Evolutionary conservation across 2,113 vertebrate species (phyloP).

Genomic region (Hippocampus barbouri): DNA sequence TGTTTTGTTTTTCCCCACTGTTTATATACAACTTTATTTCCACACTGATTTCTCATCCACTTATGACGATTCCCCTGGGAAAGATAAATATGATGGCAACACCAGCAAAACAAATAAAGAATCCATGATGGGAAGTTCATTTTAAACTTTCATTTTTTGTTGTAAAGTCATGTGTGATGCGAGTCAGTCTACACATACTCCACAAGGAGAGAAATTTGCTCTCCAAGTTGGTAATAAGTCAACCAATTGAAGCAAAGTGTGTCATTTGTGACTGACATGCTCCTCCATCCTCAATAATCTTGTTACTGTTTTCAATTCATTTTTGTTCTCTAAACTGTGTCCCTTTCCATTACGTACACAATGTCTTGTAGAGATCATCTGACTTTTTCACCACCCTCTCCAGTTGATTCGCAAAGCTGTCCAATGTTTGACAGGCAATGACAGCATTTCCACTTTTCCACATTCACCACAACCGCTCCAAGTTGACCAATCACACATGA

Average conservation of each 20-base stretch:
- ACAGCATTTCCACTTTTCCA: neutral
- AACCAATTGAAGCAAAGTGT: neutral
- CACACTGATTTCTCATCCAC: slow-evolving; percentile 9
- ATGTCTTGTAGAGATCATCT: neutral
- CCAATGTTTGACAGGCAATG: neutral
- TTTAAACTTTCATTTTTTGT: slow-evolving; percentile 18
- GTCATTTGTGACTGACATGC: no score
- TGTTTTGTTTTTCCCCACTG: slow-evolving; percentile 12
- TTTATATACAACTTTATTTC: slow-evolving; percentile 41
- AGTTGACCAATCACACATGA: neutral
- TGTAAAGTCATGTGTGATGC: slow-evolving; percentile 17
- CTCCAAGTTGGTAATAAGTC: neutral
- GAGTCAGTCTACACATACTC: neutral
- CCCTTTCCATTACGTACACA: neutral
- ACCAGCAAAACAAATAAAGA: slow-evolving; percentile 30
- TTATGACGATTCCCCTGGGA: slow-evolving; percentile 28
- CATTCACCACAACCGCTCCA: neutral
- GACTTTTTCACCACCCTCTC: neutral
- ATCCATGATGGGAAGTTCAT: slow-evolving; percentile 30
- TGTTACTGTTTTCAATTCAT: neutral
- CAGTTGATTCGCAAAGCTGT: no score
- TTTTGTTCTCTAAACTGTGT: neutral
- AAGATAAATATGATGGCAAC: slow-evolving; percentile 16
- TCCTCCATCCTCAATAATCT: neutral
- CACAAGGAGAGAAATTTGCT: neutral